Conservation (phyloP, 1,140 invertebrate species). For the Drosophila lini region DNA sequence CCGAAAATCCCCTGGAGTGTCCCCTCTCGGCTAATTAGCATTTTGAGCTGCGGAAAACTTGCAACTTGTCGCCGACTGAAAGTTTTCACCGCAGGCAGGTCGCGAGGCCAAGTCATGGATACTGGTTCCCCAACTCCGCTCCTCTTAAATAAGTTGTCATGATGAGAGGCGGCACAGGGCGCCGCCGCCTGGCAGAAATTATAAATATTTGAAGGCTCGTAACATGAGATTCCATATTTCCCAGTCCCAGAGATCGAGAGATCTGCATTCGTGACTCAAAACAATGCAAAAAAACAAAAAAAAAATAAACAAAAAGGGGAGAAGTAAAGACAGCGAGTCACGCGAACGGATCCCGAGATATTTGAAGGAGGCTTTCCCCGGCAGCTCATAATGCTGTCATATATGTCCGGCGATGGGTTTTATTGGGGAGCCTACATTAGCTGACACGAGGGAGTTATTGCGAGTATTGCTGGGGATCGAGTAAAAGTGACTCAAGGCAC, state of each 20-base stretch:
- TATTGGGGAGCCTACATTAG: conserved; percentile 55
- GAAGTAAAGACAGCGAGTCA: conserved; percentile 35
- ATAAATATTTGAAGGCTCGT: conserved; percentile 61
- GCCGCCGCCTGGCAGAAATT: conserved; percentile 19
- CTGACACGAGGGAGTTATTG: conserved; percentile 31
- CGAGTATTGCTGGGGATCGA: not conserved
- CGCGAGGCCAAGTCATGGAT: conserved; percentile 35
- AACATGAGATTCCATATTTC: conserved; percentile 70
- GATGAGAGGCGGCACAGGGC: conserved; percentile 42
- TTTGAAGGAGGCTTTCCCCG: conserved; percentile 25
- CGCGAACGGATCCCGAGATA: conserved; percentile 52
- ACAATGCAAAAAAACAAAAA: conserved; percentile 45
- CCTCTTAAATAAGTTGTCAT: conserved; percentile 59
- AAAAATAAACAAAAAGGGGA: not conserved
- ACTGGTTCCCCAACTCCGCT: conserved; percentile 9
- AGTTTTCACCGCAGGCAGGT: conserved; percentile 31
- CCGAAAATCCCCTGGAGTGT: not conserved
- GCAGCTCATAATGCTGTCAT: conserved; percentile 45
- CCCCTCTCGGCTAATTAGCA: conserved; percentile 57
- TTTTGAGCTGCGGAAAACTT: conserved; percentile 59
- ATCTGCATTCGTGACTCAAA: conserved; percentile 66
- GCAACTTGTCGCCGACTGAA: conserved; percentile 36
- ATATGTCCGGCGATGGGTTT: conserved; percentile 28
- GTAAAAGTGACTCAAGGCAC: conserved; percentile 15
- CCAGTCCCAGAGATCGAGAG: conserved; percentile 15